Conservation (phyloP, 2,888 invertebrate species). For the Apamea sordens region DNA sequence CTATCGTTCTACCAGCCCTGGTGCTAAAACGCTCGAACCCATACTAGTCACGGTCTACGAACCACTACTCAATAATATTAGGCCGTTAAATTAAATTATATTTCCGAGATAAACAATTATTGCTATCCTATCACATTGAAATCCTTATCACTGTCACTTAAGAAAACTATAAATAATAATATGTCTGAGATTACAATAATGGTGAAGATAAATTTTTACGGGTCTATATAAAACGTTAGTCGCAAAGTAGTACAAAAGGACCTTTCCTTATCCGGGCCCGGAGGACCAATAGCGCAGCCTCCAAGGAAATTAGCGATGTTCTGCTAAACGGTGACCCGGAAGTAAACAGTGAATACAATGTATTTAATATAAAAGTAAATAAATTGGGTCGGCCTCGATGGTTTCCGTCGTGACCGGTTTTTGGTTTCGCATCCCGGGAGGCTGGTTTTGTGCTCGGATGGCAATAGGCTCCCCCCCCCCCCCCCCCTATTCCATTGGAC, state of each 20-base stretch:
- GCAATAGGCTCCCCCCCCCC: neutral
- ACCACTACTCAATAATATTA: constrained; percentile 15
- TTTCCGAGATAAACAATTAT: constrained; percentile 6
- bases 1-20: neutral
- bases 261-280: constrained; percentile 42
- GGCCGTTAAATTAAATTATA: constrained; percentile 16
- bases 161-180: constrained; percentile 42
- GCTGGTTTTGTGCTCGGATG: neutral
- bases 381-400: neutral
- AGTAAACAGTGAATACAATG: constrained; percentile 32
- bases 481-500: neutral
- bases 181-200: constrained; percentile 37
- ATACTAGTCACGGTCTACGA: neutral
- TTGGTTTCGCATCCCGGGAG: neutral
- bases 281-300: constrained; percentile 52
- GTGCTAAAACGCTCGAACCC: neutral
- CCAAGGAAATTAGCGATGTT: constrained; percentile 52
- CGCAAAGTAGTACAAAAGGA: constrained; percentile 24
- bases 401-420: neutral
- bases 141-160: constrained; percentile 10
- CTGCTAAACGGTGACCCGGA: constrained; percentile 43
- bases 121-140: neutral
- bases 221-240: constrained; percentile 28
- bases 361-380: constrained; percentile 4
- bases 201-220: constrained; percentile 37